phyloP scores from a whole-genome alignment of 2,797 vertebrate genomes.

The Amblyraja radiata region DNA sequence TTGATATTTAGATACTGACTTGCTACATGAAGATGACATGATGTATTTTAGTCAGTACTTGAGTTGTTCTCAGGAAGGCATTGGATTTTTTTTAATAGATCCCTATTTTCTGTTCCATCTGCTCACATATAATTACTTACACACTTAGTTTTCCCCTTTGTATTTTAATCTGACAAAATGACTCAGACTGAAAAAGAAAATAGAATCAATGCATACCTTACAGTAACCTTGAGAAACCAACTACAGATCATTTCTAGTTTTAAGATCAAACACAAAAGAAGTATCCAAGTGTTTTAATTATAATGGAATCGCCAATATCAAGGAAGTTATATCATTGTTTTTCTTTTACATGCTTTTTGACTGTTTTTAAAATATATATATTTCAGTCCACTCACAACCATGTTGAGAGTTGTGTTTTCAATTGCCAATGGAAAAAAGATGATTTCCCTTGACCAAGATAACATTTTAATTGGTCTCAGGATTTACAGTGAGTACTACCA shows the following conservation, averaged over 20 bases:
- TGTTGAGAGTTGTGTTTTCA: constrained; percentile 1
- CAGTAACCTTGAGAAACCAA: background rate
- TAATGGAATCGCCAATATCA: constrained; percentile 16
- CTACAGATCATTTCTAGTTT: background rate
- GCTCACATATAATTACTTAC: constrained; percentile 7
- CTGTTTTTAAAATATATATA: background rate
- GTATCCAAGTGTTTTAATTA: background rate
- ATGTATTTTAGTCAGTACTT: background rate
- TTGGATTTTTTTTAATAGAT: background rate
- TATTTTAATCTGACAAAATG: background rate
- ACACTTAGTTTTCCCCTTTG: background rate
- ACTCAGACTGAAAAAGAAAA: constrained; percentile 8
- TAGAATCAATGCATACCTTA: background rate
- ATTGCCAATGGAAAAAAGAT: constrained; percentile 2
- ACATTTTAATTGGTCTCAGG: background rate
- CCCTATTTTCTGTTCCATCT: background rate
- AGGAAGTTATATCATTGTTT: background rate
- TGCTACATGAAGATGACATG: background rate
- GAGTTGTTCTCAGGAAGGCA: background rate
- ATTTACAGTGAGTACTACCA: background rate
- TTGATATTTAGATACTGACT: background rate
- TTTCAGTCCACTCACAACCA: background rate
- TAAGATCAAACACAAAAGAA: background rate
- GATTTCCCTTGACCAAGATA: background rate
- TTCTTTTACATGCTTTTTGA: background rate